Evolutionary conservation across 2,113 vertebrate genomes (phyloP), one percentile per base, ranked within the genome.

Genomic region (Meriones unguiculatus): DNA sequence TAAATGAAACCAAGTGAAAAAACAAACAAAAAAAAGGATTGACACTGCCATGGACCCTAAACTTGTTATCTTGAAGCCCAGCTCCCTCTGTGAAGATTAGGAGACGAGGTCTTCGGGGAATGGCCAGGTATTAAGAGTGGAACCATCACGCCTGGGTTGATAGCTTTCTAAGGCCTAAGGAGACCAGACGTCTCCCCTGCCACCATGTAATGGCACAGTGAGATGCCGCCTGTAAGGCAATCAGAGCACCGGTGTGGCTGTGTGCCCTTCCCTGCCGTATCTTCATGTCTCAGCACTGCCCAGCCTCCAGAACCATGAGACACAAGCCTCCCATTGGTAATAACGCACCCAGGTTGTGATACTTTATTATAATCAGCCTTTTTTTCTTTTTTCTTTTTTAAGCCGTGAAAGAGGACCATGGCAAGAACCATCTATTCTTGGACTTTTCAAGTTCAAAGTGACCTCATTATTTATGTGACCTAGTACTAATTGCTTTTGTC

Each of bases 371-470:
- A 73, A 64, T 46, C 28, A 72, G 10, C 54, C 54, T 94, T 95
- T 5, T 94, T 95, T 5, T 28, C n/a, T 57, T 32, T 72, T 72
- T 35, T 70, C 41, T 67, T 85, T 41, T 67, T 41, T 62, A 18
- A 82, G 13, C 90, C 32, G 0, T 3, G 7, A 41, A 89, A 90
- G 50, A 73, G 57, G 22, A 1, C 22, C 20, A 41, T 85, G n/a
- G 70, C 30, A n/a, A 76, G 50, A 93, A 88, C 35, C 67, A 82
- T 62, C 22, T 78, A 64, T 84, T 94, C 69, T 87, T 89, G 46
- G 18, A 15, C 20, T 62, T 87, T 90, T 96, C 18, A 87, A 75
- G 59, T 87, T 96, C 57, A 62, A 54, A 95, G 52, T 77, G 94
- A 0, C 46, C n/a, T 65, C 46, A 5, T 46, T 95, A 17, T 28